Evolutionary conservation across 2,797 vertebrate species (phyloP).

Genomic region (Cephalopachus bancanus): DNA sequence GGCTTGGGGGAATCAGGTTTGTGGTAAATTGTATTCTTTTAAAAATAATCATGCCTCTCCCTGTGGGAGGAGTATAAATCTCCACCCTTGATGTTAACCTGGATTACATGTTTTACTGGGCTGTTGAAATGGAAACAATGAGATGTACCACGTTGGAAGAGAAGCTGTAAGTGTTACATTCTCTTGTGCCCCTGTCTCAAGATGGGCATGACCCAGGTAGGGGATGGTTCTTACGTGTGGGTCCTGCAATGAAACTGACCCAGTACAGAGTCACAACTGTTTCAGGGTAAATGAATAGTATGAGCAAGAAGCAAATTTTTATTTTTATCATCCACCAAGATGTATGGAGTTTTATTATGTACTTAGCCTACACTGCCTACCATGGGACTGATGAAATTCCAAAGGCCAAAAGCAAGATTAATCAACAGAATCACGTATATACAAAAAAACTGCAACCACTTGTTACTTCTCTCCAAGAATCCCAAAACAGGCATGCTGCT

Average conservation of each 20-base stretch:
- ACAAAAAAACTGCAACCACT: background rate
- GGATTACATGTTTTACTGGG: background rate
- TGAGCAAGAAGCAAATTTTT: background rate
- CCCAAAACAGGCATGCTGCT: background rate
- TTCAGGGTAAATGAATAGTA: background rate
- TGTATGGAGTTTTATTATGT: background rate
- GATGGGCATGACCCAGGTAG: background rate
- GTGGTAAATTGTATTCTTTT: background rate
- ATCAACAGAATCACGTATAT: background rate
- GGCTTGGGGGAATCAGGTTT: accelerated
- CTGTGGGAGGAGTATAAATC: background rate
- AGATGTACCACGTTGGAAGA: background rate
- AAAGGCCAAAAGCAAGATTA: background rate
- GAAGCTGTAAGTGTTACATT: background rate
- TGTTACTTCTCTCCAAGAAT: background rate
- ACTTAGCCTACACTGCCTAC: background rate
- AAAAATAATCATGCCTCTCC: background rate
- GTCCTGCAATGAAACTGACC: background rate
- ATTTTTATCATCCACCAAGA: constrained; percentile 18
- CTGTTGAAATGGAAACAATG: background rate
- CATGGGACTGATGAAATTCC: background rate
- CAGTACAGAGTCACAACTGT: background rate
- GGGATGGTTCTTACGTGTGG: background rate
- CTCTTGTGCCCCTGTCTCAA: background rate
- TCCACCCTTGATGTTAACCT: background rate